A percentile compares a stretch with the other conserved stretches of the same genome.
These are phyloP conservation scores for Tiliqua scincoides DNA, from an alignment of 2,113 vertebrate genomes.

Conservation along the genomic window DNA sequence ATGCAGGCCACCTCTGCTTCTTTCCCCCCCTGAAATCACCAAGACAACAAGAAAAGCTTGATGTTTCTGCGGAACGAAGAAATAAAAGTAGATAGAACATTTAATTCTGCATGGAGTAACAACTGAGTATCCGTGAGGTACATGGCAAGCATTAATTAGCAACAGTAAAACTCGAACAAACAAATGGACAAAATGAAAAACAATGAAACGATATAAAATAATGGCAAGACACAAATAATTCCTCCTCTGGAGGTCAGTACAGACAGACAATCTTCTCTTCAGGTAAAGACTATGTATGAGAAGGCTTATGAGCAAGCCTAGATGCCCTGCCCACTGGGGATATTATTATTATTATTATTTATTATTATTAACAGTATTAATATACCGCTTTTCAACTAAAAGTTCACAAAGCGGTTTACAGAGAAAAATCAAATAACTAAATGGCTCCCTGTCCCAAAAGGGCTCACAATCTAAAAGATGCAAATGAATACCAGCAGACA, in stretches of 20 bases:
- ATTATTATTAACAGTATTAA: no score
- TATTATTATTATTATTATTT: no score
- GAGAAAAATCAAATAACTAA: no score
- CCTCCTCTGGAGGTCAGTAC: background rate
- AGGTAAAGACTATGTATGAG: background rate
- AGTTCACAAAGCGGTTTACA: no score
- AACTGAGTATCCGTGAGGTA: background rate
- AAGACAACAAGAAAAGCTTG: background rate
- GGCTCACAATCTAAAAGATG: no score
- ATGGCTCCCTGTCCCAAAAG: no score
- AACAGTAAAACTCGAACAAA: background rate
- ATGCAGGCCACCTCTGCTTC: background rate
- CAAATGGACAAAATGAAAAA: background rate
- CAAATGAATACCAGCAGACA: no score
- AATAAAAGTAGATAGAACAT: background rate
- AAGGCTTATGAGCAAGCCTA: background rate
- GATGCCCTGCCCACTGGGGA: background rate
- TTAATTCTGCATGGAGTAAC: background rate
- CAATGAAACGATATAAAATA: background rate
- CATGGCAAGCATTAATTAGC: constrained; percentile 5
- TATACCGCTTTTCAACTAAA: no score
- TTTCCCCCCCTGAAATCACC: background rate
- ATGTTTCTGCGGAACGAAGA: background rate
- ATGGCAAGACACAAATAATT: background rate
- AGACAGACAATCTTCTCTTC: background rate